Base-by-base conservation (phyloP, 2,113 vertebrate species). In the Sisor rabdophorus region DNA sequence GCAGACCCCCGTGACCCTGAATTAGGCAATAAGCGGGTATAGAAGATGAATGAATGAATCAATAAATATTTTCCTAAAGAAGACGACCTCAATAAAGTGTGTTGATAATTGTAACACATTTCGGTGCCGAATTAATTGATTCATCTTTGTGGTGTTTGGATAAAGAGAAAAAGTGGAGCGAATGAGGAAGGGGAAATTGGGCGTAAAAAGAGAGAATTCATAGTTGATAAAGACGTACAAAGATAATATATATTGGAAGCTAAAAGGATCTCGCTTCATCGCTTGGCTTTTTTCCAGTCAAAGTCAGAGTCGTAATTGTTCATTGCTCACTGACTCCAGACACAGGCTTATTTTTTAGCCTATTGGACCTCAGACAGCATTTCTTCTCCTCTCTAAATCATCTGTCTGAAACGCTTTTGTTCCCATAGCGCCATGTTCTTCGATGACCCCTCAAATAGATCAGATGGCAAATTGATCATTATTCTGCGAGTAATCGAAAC, bases 101-200 rank as follows among this genome's bases (percentile, higher is more conserved):
- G 44, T 47, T 20, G 20, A 1, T 36, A 9, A 20, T 17, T 75
- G 10, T 1, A 64, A 65, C 15, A 2, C 28, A 64, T 75, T 63
- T 54, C 5, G 40, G 32, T 5, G 44, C 2, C 28, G 36, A 82
- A 30, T 69, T 52, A 28, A 30, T 68, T 26, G 28, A 85, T 80
- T 71, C 78, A 86, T 72, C 24, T 32, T 52, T 60, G 20, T 59
- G 80, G 71, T 61, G 75, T 86, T 71, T 84, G 82, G 80, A 40
- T 10, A 36, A 24, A 71, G 15, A 16, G 30, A 71, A 50, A 1
- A 19, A 24, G 17, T 24, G 0, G 22, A 24, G 30, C n/a, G 20
- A 75, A 75, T 24, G 22, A 26, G 3, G 52, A 2, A 8, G 22
- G 16, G 17, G 19, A 53, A 4, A 73, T 60, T 50, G 17, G 22